Conservation (phyloP, 1,140 invertebrate species). For the Liolophura sinensis region DNA sequence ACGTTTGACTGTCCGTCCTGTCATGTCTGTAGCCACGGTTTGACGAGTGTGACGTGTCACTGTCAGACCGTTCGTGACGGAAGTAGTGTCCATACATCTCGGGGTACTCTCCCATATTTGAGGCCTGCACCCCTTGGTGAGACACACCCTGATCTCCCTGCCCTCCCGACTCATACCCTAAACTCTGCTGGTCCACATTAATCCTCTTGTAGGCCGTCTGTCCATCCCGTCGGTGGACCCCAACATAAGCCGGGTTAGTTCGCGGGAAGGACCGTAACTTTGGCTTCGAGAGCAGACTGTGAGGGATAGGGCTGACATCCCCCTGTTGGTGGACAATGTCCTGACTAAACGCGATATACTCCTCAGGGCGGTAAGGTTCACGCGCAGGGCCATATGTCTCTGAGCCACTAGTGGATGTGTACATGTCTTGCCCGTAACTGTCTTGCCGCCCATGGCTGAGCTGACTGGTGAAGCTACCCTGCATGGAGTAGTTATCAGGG, state of each 20-base stretch:
- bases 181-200: conserved; percentile 32
- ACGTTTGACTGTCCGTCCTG: conserved; percentile 38
- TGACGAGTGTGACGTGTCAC: conserved; percentile 54
- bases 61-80: conserved; percentile 52
- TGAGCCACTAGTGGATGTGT: not conserved
- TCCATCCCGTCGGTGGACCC: conserved; percentile 44
- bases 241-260: conserved; percentile 56
- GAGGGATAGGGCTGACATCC: conserved; percentile 39
- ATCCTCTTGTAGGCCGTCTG: conserved; percentile 46
- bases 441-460: conserved; percentile 16
- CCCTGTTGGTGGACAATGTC: conserved; percentile 48
- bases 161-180: conserved; percentile 21
- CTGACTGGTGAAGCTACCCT: conserved; percentile 22
- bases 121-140: not conserved
- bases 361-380: conserved; percentile 21
- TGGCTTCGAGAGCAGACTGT: conserved; percentile 28
- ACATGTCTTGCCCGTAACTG: conserved; percentile 17
- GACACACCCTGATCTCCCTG: not conserved
- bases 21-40: conserved; percentile 25
- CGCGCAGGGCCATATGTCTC: conserved; percentile 26
- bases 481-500: conserved; percentile 22
- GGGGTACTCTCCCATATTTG: conserved; percentile 5
- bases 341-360: conserved; percentile 50
- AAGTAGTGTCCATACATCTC: conserved; percentile 17
- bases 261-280: conserved; percentile 54